Base-by-base conservation (phyloP, 2,888 invertebrate genomes). In the Zygogramma bicolorata region DNA sequence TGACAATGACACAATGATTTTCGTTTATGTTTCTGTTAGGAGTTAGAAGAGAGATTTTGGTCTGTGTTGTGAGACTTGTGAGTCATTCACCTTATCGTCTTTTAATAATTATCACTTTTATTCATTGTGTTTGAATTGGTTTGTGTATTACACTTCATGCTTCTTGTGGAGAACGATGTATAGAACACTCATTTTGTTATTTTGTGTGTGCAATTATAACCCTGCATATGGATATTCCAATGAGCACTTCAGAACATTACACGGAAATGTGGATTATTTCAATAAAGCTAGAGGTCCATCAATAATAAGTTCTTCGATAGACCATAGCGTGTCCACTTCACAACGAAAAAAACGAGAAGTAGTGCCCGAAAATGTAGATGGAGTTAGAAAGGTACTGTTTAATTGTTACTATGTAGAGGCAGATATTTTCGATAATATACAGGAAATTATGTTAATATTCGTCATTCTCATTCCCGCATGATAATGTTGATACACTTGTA, bases 351-450 rank as follows among this genome's bases (percentile, higher is more conserved):
- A 53, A 53, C 25, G 53, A 27, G 22, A n/a, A 27, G 53, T 25
- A 1, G n/a, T 6, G n/a, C 13, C 22, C 13, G 53, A 53, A 53
- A 27, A 25, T 53, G 53, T 25, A n/a, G 53, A 22, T 22, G 53
- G 53, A 53, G 53, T 53, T n/a, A 53, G n/a, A 53, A 53, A 53
- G 53, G 53, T 53, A 53, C 25, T 46, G 46, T 46, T 1, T 15
- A 46, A n/a, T 46, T 20, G 8, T 20, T 20, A 18, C 7, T 46
- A 2, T 15, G 5, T 15, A 18, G 20, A 18, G 4, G 20, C 7
- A 20, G 18, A 18, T 10, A 46, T 46, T 46, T 46, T 20, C 46
- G 46, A 20, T 46, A 46, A 46, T 46, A 20, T 8, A 46, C 18
- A 46, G 8, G 8, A 46, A 22, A 46, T 46, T 15, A 46, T 10